phyloP scores from a whole-genome alignment of 2,888 invertebrate genomes.

The Drosophila maculinotata region DNA sequence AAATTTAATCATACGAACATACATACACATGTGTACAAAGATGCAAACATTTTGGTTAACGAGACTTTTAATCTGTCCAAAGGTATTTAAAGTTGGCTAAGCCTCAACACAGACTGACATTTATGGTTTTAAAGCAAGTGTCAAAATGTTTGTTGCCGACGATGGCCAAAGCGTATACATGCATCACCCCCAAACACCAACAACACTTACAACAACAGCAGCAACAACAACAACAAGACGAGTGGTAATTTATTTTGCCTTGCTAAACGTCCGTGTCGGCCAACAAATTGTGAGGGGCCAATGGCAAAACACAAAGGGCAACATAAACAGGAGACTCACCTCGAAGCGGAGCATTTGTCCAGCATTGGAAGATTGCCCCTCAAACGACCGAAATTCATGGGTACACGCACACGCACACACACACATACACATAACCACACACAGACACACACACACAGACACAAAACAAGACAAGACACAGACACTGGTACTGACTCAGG shows the following conservation, averaged over 20 bases:
- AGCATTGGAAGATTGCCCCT: constrained; percentile 33
- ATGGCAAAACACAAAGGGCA: constrained; percentile 52
- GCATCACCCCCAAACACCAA: constrained; percentile 15
- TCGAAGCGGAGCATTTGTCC: constrained; percentile 36
- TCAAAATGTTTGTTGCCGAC: constrained; percentile 81
- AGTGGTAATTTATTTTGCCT: constrained; percentile 82
- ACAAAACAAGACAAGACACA: constrained; percentile 23
- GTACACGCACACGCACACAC: constrained; percentile 9
- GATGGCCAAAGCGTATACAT: constrained; percentile 33
- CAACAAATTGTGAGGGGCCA: constrained; percentile 39
- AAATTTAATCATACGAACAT: constrained; percentile 15
- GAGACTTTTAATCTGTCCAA: constrained; percentile 84
- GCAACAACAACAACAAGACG: constrained; percentile 32
- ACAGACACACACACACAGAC: constrained; percentile 13
- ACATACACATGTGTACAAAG: constrained; percentile 18
- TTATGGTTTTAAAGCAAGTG: constrained; percentile 83
- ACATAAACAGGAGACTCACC: constrained; percentile 33
- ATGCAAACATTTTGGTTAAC: constrained; percentile 77
- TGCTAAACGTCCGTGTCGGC: constrained; percentile 40
- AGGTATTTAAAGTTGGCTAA: constrained; percentile 84
- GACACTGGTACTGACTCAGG: constrained; percentile 9
- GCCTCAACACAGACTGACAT: constrained; percentile 83
- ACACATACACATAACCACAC: constrained; percentile 4
- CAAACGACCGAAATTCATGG: constrained; percentile 34
- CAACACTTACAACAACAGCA: constrained; percentile 24